Conservation (phyloP, 2,113 vertebrate genomes). For the Seriola quinqueradiata region DNA sequence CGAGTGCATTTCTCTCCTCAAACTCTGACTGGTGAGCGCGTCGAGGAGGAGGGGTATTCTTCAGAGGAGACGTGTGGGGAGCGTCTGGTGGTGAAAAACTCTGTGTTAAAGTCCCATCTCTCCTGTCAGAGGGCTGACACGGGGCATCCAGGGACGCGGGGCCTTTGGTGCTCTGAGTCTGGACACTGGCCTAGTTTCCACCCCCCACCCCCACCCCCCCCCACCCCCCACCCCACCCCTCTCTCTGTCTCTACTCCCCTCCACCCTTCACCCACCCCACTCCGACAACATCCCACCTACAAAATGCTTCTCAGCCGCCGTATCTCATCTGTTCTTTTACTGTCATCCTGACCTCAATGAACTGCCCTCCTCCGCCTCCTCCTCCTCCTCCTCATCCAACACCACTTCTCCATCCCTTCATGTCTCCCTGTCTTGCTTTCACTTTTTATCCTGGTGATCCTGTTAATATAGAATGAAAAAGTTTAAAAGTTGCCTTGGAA, state of each 20-base stretch:
- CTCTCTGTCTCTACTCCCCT: neutral
- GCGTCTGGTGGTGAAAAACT: conserved; percentile 80
- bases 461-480: neutral
- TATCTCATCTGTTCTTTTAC: conserved; percentile 81
- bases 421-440: conserved; percentile 6
- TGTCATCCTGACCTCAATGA: conserved; percentile 80
- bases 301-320: conserved; percentile 75
- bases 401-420: conserved; percentile 14
- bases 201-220: conserved; percentile 36
- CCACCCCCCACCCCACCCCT: conserved; percentile 12
- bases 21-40: conserved; percentile 82
- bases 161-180: conserved; percentile 82
- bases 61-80: conserved; percentile 77
- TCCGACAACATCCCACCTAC: conserved; percentile 75
- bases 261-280: conserved; percentile 12
- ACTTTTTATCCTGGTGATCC: conserved; percentile 15
- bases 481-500: no score
- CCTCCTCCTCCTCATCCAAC: conserved; percentile 41
- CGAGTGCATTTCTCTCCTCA: conserved; percentile 85
- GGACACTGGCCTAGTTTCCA: conserved; percentile 86
- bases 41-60: conserved; percentile 75
- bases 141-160: conserved; percentile 78
- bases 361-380: conserved; percentile 57
- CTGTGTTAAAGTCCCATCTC: conserved; percentile 82
- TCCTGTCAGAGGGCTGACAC: conserved; percentile 85